phyloP scores from a whole-genome alignment of 2,113 vertebrate genomes.

The Crotalus viridis region DNA sequence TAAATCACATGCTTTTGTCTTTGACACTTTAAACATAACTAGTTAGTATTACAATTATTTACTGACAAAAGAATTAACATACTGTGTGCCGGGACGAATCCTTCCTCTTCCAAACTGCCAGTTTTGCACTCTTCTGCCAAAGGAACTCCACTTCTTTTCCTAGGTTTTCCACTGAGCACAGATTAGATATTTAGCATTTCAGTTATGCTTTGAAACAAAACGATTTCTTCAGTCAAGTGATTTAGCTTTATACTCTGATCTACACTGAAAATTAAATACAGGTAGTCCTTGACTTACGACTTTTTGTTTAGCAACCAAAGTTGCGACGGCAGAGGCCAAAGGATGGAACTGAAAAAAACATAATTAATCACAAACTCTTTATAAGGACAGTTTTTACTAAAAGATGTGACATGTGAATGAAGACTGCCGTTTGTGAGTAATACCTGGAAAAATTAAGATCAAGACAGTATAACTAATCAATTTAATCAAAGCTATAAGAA shows the following conservation, averaged over 20 bases:
- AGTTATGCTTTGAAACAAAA: background rate
- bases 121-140: conserved; percentile 53
- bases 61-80: conserved; percentile 10
- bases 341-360: background rate
- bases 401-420: background rate
- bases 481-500: background rate
- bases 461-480: background rate
- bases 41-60: background rate
- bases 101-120: conserved; percentile 75
- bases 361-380: background rate
- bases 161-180: conserved; percentile 56
- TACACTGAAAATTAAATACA: background rate
- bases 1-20: background rate
- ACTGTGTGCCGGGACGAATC: conserved; percentile 62
- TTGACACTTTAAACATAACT: background rate
- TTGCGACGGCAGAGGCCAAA: background rate
- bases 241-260: background rate
- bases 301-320: background rate
- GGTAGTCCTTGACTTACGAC: background rate
- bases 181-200: conserved; percentile 5
- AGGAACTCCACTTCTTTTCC: conserved; percentile 51
- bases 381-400: background rate
- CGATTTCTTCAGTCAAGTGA: background rate
- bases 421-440: background rate
- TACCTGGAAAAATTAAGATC: background rate